Conservation (phyloP, 92 coral and sea anemone species). For the Palythoa heliodiscus region DNA sequence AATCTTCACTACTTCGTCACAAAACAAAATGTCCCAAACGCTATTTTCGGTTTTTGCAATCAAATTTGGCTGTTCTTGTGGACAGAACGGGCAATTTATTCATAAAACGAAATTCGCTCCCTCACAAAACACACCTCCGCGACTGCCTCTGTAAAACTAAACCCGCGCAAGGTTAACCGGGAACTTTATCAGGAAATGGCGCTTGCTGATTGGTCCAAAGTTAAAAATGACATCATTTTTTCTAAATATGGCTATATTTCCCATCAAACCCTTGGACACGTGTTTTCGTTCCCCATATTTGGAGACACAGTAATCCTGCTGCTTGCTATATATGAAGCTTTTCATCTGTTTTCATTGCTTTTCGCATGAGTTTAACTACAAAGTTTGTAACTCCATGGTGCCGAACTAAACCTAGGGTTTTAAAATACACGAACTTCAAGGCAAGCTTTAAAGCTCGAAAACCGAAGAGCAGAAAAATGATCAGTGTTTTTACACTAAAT, state of each 20-base stretch:
- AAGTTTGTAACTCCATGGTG: no score
- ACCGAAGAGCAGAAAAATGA: no score
- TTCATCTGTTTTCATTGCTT: no score
- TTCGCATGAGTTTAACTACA: no score
- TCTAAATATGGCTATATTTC: constrained; percentile 49
- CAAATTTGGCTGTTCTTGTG: constrained; percentile 8
- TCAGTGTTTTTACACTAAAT: no score
- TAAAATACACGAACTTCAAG: background rate
- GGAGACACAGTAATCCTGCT: background rate
- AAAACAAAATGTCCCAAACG: background rate
- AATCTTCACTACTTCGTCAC: background rate
- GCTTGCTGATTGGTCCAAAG: constrained; percentile 58
- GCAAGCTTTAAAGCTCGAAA: background rate
- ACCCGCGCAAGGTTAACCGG: constrained; percentile 38
- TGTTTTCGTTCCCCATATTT: constrained; percentile 19
- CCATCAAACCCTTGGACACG: constrained; percentile 15
- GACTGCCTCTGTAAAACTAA: constrained; percentile 31
- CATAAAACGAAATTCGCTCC: background rate
- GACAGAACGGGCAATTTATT: constrained; percentile 18
- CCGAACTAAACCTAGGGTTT: background rate
- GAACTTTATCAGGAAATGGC: constrained; percentile 16
- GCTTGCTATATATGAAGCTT: no score
- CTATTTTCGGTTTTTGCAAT: constrained; percentile 7
- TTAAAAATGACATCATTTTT: constrained; percentile 54
- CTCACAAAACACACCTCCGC: constrained; percentile 39